A percentile compares a stretch with the other conserved stretches of the same genome.
Evolutionary conservation across 2,113 vertebrate species (phyloP).

Genomic region (Galbula dea): DNA sequence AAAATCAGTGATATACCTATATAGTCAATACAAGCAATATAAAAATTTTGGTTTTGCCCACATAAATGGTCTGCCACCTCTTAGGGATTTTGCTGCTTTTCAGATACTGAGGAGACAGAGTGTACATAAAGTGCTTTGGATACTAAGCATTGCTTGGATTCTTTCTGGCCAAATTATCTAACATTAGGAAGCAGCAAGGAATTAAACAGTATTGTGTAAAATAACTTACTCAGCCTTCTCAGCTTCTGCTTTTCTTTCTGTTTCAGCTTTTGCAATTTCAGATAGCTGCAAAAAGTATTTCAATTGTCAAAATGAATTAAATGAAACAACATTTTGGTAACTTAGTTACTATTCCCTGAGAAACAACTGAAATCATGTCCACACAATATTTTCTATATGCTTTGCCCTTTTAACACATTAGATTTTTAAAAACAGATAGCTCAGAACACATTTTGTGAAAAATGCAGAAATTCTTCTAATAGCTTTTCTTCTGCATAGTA

Average conservation of each 20-base stretch:
- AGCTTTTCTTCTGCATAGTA: not conserved
- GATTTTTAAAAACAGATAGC: not conserved
- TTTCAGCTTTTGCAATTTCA: slow-evolving; percentile 77
- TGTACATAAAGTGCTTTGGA: not conserved
- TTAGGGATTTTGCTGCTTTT: not conserved
- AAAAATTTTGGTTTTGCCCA: not conserved
- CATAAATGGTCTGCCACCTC: not conserved
- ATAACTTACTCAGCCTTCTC: slow-evolving; percentile 95
- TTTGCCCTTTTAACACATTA: not conserved
- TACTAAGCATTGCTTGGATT: not conserved
- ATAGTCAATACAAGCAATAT: not conserved
- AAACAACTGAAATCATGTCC: not conserved
- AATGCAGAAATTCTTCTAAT: not conserved
- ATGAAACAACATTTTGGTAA: not conserved
- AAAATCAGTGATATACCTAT: not conserved
- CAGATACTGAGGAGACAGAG: not conserved
- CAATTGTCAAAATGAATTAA: not conserved
- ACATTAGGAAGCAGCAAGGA: not conserved
- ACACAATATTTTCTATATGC: not conserved
- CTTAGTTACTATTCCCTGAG: not conserved
- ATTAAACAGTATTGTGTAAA: not conserved
- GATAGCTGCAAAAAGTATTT: slow-evolving; percentile 71
- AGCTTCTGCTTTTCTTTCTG: slow-evolving; percentile 81
- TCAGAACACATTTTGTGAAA: not conserved
- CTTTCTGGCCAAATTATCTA: not conserved